Evolutionary conservation across 1,140 invertebrate genomes (phyloP).

Genomic region (Piezodorus guildinii): DNA sequence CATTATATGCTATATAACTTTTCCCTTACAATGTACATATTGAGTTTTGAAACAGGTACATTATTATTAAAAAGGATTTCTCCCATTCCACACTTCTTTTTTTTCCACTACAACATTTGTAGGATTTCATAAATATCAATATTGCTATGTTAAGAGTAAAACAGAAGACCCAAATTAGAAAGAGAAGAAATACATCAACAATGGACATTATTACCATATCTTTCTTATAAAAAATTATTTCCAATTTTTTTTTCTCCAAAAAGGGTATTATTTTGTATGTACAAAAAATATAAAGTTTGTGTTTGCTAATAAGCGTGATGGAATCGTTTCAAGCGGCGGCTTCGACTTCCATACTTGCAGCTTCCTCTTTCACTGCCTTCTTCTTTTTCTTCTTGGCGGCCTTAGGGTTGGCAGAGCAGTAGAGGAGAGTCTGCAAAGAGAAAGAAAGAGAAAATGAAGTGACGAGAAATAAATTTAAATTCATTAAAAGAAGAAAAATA

Average conservation of each 20-base stretch:
- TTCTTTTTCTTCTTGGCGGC: slow-evolving; percentile 85
- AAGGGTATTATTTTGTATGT: slow-evolving; percentile 9
- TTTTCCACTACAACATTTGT: not conserved
- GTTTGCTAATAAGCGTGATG: not conserved
- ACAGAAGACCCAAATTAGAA: not conserved
- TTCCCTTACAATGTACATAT: not conserved
- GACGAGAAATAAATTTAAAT: no score
- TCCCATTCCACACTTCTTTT: not conserved
- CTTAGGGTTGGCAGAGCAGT: slow-evolving; percentile 58
- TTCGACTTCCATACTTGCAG: slow-evolving; percentile 19
- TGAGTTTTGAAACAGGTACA: slow-evolving; percentile 6
- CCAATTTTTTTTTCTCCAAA: not conserved
- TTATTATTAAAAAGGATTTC: not conserved
- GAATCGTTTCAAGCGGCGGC: slow-evolving; percentile 13
- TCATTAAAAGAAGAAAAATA: no score
- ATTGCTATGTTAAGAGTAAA: slow-evolving; percentile 1
- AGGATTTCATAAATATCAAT: not conserved
- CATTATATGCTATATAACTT: no score
- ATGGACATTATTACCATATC: not conserved
- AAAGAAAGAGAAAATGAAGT: no score
- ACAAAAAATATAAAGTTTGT: slow-evolving; percentile 12
- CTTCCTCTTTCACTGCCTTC: slow-evolving; percentile 39
- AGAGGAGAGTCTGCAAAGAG: slow-evolving; percentile 51
- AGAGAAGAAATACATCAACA: not conserved
- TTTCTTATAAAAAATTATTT: slow-evolving; percentile 1